Evolutionary conservation across 2,888 invertebrate species (phyloP).

Genomic region (Trissonchulus sp.): DNA sequence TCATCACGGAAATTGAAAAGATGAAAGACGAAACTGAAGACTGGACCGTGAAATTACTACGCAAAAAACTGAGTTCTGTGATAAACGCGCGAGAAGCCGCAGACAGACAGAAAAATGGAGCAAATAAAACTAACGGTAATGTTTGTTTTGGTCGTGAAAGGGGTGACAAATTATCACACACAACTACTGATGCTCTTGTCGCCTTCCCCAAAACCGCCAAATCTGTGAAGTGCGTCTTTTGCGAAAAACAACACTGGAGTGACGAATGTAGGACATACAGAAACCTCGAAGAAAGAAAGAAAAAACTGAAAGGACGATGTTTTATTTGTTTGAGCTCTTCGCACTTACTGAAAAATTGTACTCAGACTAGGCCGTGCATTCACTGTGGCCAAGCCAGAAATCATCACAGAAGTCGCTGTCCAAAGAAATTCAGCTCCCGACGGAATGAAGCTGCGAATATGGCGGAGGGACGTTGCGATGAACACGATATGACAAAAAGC

Average conservation of each 20-base stretch:
- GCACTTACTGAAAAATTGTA: not conserved
- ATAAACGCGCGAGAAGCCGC: not conserved
- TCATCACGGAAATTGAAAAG: no score
- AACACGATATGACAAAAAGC: not conserved
- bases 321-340: not conserved
- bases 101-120: not conserved
- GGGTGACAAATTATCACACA: not conserved
- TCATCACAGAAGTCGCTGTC: conserved; percentile 4
- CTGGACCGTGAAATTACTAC: not conserved
- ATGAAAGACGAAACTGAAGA: not conserved
- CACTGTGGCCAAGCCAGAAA: not conserved
- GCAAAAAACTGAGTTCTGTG: not conserved
- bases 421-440: not conserved
- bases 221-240: not conserved
- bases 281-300: not conserved
- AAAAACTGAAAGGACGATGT: conserved; percentile 6
- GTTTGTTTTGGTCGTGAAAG: not conserved
- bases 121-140: not conserved
- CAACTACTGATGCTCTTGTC: not conserved
- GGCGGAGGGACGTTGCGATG: not conserved
- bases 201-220: not conserved
- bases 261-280: not conserved
- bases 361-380: not conserved
- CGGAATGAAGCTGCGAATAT: not conserved
- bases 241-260: not conserved